Percentiles rank a stretch among this genome's conserved stretches.
Evolutionary conservation across 2,888 invertebrate genomes (phyloP).

Genomic region (Amblyjoppa fuscipennis): DNA sequence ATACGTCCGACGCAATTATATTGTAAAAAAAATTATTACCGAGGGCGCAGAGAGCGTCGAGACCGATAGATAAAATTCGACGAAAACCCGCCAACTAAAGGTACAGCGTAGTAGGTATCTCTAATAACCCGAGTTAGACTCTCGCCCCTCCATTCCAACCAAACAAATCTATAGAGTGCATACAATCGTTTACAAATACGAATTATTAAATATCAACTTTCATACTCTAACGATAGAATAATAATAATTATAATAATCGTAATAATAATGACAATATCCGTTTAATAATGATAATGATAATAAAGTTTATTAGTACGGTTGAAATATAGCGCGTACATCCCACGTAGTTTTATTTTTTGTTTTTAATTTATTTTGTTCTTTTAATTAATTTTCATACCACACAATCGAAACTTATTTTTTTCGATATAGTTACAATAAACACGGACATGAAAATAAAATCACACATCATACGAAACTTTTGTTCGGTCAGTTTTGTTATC

Average conservation of each 20-base stretch:
- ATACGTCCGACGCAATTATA: slow-evolving; percentile 12
- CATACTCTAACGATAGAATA: slow-evolving; percentile 84
- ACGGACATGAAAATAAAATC: not conserved
- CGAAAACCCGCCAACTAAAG: slow-evolving; percentile 82
- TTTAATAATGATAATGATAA: slow-evolving; percentile 67
- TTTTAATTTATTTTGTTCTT: slow-evolving; percentile 41
- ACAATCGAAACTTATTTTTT: slow-evolving; percentile 1
- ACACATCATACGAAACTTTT: slow-evolving; percentile 23
- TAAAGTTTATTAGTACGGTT: slow-evolving; percentile 70
- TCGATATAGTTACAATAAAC: not conserved
- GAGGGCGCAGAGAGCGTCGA: slow-evolving; percentile 10
- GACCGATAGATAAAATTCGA: slow-evolving; percentile 9
- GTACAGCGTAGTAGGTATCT: slow-evolving; percentile 85
- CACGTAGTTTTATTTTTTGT: slow-evolving; percentile 70
- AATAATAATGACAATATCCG: slow-evolving; percentile 69
- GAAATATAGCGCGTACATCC: slow-evolving; percentile 73
- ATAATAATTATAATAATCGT: slow-evolving; percentile 76
- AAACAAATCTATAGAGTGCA: slow-evolving; percentile 85
- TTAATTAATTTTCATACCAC: slow-evolving; percentile 29
- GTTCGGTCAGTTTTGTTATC: slow-evolving; percentile 29
- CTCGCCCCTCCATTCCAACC: slow-evolving; percentile 84
- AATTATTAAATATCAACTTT: slow-evolving; percentile 85
- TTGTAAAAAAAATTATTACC: not conserved
- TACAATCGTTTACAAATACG: slow-evolving; percentile 83
- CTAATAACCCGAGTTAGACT: slow-evolving; percentile 85